These are phyloP conservation scores for Oncopodura yosiiana DNA, from an alignment of 1,140 invertebrate genomes.

Conservation along the genomic window DNA sequence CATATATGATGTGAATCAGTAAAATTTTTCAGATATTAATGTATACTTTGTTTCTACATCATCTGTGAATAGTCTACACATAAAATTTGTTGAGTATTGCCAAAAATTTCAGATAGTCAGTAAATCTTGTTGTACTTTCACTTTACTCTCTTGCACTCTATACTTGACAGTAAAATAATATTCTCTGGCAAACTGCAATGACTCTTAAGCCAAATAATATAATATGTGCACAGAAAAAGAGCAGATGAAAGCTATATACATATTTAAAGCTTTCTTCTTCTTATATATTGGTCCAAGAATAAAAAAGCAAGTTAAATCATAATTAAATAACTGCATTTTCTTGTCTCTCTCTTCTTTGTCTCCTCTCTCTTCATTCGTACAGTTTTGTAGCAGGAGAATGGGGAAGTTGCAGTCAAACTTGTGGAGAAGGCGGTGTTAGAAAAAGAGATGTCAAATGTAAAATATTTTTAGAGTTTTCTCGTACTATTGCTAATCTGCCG, in stretches of 20 bases:
- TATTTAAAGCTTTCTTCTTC: background rate
- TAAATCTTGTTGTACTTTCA: too few relatives aligned
- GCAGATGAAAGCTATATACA: background rate
- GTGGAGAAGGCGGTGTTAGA: conserved; percentile 74
- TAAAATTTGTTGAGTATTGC: too few relatives aligned
- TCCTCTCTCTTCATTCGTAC: conserved; percentile 12
- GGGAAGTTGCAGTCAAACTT: conserved; percentile 78
- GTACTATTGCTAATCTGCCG: conserved; percentile 71
- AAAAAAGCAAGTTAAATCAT: background rate
- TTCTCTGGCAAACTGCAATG: background rate
- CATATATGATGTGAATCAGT: too few relatives aligned
- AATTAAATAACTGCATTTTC: too few relatives aligned
- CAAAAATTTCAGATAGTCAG: too few relatives aligned
- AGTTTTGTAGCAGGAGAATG: conserved; percentile 69
- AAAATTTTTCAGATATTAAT: too few relatives aligned
- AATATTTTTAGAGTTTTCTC: conserved; percentile 82
- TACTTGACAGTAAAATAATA: background rate
- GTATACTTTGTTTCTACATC: too few relatives aligned
- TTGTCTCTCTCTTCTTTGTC: background rate
- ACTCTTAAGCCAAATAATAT: background rate
- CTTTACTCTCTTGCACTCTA: too few relatives aligned
- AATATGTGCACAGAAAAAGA: background rate
- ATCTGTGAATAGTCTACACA: too few relatives aligned
- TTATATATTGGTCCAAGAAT: background rate
- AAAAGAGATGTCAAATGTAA: conserved; percentile 77